Conservation (phyloP, 2,113 vertebrate species). For the Gorilla gorilla region DNA sequence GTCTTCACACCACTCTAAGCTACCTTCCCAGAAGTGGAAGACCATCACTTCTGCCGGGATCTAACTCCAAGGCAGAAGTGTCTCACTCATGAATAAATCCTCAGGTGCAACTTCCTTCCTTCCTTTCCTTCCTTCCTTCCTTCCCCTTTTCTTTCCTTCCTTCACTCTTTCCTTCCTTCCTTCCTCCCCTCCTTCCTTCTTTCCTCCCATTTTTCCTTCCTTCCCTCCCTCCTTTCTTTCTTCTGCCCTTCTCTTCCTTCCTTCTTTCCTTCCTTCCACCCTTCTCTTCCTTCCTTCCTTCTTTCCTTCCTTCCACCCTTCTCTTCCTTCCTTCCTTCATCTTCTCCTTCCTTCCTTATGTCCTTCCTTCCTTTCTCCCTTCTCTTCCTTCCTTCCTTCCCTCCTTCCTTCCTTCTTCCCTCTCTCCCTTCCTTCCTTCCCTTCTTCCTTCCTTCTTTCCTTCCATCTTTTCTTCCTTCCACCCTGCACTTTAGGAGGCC, state of each 20-base stretch:
- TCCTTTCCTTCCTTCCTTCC: background rate
- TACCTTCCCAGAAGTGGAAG: background rate
- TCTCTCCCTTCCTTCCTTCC: background rate
- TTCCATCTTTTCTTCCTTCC: too few species aligned
- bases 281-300: background rate
- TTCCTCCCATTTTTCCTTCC: background rate
- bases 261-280: background rate
- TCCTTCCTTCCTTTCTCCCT: rapidly evolving
- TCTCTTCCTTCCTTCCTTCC: background rate
- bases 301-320: background rate
- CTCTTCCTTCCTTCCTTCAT: background rate
- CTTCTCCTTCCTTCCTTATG: background rate
- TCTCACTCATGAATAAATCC: background rate
- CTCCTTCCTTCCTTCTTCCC: too few species aligned
- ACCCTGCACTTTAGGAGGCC: too few species aligned
- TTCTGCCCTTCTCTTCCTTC: background rate
- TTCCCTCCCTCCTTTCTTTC: background rate
- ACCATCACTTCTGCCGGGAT: background rate
- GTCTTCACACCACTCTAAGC: too few species aligned
- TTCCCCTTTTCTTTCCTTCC: background rate
- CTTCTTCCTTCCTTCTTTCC: too few species aligned
- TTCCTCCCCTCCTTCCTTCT: background rate
- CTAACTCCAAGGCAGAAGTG: background rate
- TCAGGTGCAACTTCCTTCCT: background rate
- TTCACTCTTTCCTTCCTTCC: background rate